Evolutionary conservation across 1,140 invertebrate genomes (phyloP), one percentile per base, ranked within the genome.

Genomic region (Drosophila sulfurigaster): DNA sequence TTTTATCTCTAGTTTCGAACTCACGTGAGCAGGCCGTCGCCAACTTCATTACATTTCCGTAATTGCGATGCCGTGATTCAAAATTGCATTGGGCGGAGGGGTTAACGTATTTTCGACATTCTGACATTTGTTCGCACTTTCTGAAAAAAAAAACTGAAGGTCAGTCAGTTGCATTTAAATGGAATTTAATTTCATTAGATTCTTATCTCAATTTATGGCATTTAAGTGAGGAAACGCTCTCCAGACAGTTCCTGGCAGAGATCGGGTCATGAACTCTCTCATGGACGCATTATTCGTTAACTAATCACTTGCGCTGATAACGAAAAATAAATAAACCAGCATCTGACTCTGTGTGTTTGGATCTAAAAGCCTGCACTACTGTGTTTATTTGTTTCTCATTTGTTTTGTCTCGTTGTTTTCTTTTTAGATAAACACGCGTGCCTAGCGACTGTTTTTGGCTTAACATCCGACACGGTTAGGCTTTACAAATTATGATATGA

Each of bases 41-140:
- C 41, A 75, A 70, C 58, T 69, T 41, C 45, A 63, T 60, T 43
- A 52, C 51, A 57, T 75, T 70, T 75, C 73, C 73, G 60, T 65
- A 71, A 71, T 71, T 71, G 45, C 73, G 64, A 57, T 57, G 10
- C 15, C 54, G 54, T 54, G 51, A 43, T 52, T 32, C 54, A 41
- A 43, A 65, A 1, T 43, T 43, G 41, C 11, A 73, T 52, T 38
- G 28, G 28, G 25, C 13, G 46, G 16, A 20, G 16, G n/a, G 11
- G 25, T 46, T 28, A 11, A 57, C 15, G 13, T 32, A 28, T 11
- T 65, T n/a, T 13, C 16, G 16, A 46, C 20, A 68, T 46, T 68
- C 51, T 10, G 7, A 32, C 56, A 73, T 45, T 62, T 57, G 49
- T 11, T 49, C 58, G 16, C n/a, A 49, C 10, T 45, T 6, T 15